These are phyloP conservation scores for Graphium colonna DNA, from an alignment of 2,888 invertebrate species.

Conservation along the genomic window DNA sequence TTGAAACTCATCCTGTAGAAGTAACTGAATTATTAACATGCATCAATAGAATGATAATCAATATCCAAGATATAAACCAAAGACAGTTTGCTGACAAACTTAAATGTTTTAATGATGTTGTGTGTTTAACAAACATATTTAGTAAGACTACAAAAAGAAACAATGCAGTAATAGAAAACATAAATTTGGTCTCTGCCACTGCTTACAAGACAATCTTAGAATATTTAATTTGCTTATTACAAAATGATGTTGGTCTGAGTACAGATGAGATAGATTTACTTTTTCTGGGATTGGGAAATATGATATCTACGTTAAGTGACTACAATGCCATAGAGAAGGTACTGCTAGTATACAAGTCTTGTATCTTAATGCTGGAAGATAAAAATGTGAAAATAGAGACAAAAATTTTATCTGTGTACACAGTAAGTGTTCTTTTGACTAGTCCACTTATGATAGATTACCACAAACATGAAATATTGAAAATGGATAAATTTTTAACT, in stretches of 20 bases:
- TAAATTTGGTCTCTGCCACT: slow-evolving; percentile 33
- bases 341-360: slow-evolving; percentile 45
- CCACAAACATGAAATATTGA: slow-evolving; percentile 46
- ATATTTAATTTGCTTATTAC: slow-evolving; percentile 46
- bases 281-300: slow-evolving; percentile 36
- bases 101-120: slow-evolving; percentile 46
- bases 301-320: slow-evolving; percentile 28
- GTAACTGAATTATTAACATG: slow-evolving; percentile 37
- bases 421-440: slow-evolving; percentile 41
- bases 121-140: slow-evolving; percentile 44
- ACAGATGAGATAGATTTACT: slow-evolving; percentile 42
- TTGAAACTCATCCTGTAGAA: slow-evolving; percentile 41
- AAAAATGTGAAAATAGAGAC: slow-evolving; percentile 41
- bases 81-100: slow-evolving; percentile 56
- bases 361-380: slow-evolving; percentile 45
- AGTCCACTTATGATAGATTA: slow-evolving; percentile 32
- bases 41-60: slow-evolving; percentile 41
- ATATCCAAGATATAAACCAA: slow-evolving; percentile 41
- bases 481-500: slow-evolving; percentile 38
- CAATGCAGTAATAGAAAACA: slow-evolving; percentile 23
- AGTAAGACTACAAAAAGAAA: slow-evolving; percentile 35
- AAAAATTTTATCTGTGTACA: slow-evolving; percentile 44
- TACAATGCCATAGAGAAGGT: slow-evolving; percentile 36
- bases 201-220: slow-evolving; percentile 43
- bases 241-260: slow-evolving; percentile 38